Conservation (phyloP, 2,888 invertebrate species). For the Pristionchus maxplancki region DNA sequence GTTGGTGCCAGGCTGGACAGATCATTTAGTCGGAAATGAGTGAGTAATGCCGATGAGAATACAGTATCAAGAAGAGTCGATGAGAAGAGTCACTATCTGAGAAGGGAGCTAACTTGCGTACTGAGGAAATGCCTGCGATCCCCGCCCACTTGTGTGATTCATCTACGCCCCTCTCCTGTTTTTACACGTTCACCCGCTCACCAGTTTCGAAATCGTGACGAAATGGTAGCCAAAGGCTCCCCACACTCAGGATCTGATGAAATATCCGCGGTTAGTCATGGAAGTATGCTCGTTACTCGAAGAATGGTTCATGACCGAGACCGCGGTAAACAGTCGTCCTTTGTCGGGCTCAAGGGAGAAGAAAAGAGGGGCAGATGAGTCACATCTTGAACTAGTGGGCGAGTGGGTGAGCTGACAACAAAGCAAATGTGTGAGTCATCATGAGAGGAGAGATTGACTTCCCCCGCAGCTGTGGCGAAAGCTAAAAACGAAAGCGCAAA, state of each 20-base stretch:
- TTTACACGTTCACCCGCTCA: neutral
- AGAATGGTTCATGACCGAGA: neutral
- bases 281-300: neutral
- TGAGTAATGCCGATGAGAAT: too few species aligned
- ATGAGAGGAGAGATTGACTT: neutral
- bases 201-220: slow-evolving; percentile 28
- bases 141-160: slow-evolving; percentile 34
- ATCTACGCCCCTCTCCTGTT: neutral
- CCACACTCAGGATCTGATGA: neutral
- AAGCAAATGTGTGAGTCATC: neutral
- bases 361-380: slow-evolving; percentile 3
- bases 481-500: too few species aligned
- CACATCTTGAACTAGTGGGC: slow-evolving; percentile 15
- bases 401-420: slow-evolving; percentile 30
- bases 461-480: neutral
- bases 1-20: too few species aligned
- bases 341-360: neutral
- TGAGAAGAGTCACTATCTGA: neutral
- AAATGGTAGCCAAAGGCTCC: neutral
- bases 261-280: neutral
- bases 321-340: neutral
- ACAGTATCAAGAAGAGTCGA: too few species aligned
- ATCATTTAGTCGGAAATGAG: too few species aligned
- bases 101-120: neutral
- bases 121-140: neutral